Percentiles rank a stretch among this genome's conserved stretches.
phyloP scores from a whole-genome alignment of 2,797 vertebrate genomes.

The Hirundo rustica region DNA sequence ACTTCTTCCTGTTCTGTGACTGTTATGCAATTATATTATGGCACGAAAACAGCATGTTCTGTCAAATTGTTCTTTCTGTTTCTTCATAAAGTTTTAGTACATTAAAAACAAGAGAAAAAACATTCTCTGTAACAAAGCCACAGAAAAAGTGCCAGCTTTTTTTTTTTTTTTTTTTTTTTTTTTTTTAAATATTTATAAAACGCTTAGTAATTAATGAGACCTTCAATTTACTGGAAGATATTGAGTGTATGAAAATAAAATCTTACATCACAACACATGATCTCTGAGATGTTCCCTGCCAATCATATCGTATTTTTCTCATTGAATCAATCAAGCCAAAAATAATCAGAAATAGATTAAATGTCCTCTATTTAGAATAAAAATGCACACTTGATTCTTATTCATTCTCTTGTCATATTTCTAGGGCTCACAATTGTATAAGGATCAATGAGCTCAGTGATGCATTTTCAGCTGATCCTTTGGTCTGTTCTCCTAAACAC shows the following conservation, averaged over 20 bases:
- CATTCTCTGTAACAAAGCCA: background rate
- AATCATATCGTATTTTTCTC: background rate
- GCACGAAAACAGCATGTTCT: background rate
- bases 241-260: background rate
- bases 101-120: slow-evolving; percentile 11
- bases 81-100: background rate
- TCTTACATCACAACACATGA: background rate
- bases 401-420: background rate
- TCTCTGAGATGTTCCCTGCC: background rate
- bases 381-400: slow-evolving; percentile 14
- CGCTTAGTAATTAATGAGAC: slow-evolving; percentile 10
- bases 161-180: background rate
- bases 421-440: background rate
- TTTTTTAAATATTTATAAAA: background rate
- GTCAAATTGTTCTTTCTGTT: slow-evolving; percentile 6
- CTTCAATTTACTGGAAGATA: slow-evolving; percentile 12
- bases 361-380: background rate
- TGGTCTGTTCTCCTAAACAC: background rate
- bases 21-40: slow-evolving; percentile 31
- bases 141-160: background rate
- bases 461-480: background rate
- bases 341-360: slow-evolving; percentile 41
- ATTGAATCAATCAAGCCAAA: slow-evolving; percentile 18
- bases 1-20: slow-evolving; percentile 21
- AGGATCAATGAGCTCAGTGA: background rate